Conservation (phyloP, 2,113 vertebrate genomes). For the Puma concolor region DNA sequence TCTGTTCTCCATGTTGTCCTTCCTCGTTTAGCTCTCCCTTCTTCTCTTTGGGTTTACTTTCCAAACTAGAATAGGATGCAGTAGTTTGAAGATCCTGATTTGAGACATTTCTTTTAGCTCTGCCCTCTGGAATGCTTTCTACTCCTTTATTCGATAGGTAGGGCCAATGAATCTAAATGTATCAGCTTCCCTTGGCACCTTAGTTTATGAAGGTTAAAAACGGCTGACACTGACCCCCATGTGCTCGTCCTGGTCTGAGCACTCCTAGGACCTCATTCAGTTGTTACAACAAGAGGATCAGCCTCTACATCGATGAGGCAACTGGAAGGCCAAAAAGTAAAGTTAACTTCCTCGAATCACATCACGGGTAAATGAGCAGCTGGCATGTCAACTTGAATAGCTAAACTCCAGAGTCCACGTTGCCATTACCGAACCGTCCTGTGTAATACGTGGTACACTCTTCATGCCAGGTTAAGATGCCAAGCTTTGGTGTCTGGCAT, state of each 20-base stretch:
- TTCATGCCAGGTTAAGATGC: background rate
- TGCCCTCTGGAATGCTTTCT: background rate
- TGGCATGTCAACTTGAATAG: background rate
- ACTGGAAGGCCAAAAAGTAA: background rate
- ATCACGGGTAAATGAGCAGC: background rate
- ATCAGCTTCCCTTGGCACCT: background rate
- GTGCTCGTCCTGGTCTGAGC: background rate
- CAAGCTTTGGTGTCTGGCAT: background rate
- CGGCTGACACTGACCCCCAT: background rate
- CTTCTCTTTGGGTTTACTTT: slow-evolving; percentile 45
- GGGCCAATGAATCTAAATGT: background rate
- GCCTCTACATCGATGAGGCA: background rate
- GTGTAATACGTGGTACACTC: background rate
- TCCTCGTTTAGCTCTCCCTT: background rate
- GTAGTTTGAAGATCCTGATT: background rate
- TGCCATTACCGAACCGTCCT: background rate
- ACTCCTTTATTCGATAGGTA: background rate
- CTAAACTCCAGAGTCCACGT: background rate
- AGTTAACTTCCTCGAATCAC: background rate
- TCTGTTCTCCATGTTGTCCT: background rate
- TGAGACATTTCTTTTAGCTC: background rate
- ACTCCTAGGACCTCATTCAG: background rate
- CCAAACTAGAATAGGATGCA: background rate
- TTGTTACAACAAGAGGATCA: background rate
- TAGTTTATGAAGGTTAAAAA: background rate